Base-by-base conservation (phyloP, 1,140 invertebrate genomes). In the Bombus breviceps region DNA sequence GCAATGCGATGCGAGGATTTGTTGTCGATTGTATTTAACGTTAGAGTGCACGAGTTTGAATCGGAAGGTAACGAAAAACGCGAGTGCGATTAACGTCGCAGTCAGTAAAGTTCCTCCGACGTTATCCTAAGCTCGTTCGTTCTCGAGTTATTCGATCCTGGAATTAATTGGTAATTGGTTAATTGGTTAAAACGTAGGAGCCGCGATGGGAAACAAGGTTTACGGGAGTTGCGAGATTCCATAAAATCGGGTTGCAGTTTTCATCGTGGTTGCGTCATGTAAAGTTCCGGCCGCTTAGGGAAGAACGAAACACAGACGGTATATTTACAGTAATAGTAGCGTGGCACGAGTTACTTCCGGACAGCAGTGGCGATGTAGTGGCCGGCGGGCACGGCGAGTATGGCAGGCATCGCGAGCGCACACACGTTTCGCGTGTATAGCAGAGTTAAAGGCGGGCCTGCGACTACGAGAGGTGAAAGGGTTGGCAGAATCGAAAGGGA, bases 271-370 rank as follows among this genome's bases (percentile, higher is more conserved):
- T 32, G 57, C 32, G 81, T 75, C 41, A 53, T 72, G 72, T 76
- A 66, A 82, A 82, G 81, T 82, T 53, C 25, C 59, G 41, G 32
- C 53, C 72, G 71, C 71, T 74, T 64, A 64, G 39, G 47, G 37
- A 37, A 32, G 68, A 37, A 73, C 47, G 68, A 34, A 81, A 64
- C 39, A 47, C 57, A 72, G 57, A 66, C 72, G 81, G 71, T 47
- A 47, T 83, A 83, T 83, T 83, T 83, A 83, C 81, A 75, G 81
- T 83, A 83, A 83, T 83, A 76, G 81, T 22, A 66, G 59, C 71
- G 81, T 83, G 81, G 72, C 81, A 83, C 81, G 81, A 75, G 57
- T 83, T 75, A 83, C 81, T 83, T 83, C 72, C 72, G 81, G 86
- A 59, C 74, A 81, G 59, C 64, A n/a, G 28, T 18, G 71, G 59